Conservation (phyloP, 2,113 vertebrate species). For the Cairina moschata region DNA sequence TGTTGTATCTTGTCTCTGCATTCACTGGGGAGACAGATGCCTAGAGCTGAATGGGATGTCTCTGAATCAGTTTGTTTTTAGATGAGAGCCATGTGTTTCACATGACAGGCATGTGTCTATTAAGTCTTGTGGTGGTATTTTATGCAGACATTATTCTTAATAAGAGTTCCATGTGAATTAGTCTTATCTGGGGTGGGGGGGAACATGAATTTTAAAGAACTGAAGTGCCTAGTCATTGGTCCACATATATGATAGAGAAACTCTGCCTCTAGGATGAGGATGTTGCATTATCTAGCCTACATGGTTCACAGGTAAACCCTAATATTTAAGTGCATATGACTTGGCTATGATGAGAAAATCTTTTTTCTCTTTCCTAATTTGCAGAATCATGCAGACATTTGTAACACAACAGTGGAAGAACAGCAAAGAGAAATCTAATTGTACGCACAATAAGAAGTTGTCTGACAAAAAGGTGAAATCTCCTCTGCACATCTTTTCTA, state of each 20-base stretch:
- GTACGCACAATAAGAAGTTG: constrained; percentile 85
- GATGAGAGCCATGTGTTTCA: neutral
- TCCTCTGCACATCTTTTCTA: constrained; percentile 92
- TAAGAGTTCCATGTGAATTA: neutral
- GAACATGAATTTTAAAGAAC: neutral
- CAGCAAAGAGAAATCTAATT: constrained; percentile 87
- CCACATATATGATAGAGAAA: neutral
- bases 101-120: neutral
- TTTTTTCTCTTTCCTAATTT: constrained; percentile 32
- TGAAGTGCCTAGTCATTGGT: neutral
- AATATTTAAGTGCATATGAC: neutral
- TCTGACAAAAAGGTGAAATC: constrained; percentile 90
- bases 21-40: neutral
- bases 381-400: constrained; percentile 92
- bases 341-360: neutral
- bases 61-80: neutral
- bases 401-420: constrained; percentile 92
- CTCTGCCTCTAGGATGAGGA: neutral
- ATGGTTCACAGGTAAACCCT: neutral
- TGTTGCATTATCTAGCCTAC: neutral
- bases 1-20: neutral
- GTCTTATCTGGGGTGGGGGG: neutral
- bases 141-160: neutral
- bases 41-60: neutral
- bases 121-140: neutral